Percentiles rank a stretch among this genome's conserved stretches.
These are phyloP conservation scores for Cygnus olor DNA, from an alignment of 2,797 vertebrate genomes.

Conservation along the genomic window DNA sequence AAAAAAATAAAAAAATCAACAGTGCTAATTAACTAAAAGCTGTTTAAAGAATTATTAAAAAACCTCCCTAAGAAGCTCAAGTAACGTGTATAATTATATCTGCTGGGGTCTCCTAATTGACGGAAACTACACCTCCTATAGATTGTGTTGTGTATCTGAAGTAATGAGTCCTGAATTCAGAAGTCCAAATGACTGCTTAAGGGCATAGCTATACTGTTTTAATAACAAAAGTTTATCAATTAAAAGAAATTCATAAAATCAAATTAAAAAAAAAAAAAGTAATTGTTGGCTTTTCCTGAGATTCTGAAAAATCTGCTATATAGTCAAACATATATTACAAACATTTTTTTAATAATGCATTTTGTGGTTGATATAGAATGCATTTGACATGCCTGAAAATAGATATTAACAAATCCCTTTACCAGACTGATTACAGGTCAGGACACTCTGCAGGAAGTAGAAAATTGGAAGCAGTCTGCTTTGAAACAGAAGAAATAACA, in stretches of 20 bases:
- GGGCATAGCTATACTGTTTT: neutral
- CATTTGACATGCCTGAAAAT: neutral
- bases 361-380: neutral
- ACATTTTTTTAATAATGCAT: neutral
- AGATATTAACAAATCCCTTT: neutral
- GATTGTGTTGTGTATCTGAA: neutral
- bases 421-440: neutral
- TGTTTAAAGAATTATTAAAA: neutral
- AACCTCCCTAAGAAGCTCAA: neutral
- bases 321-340: neutral
- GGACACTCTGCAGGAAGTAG: neutral
- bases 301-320: neutral
- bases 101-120: neutral
- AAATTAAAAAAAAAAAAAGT: accelerated
- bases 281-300: neutral
- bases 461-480: neutral
- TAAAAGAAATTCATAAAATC: neutral
- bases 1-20: neutral
- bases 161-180: neutral
- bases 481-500: neutral
- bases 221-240: neutral
- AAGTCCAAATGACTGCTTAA: neutral
- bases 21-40: neutral
- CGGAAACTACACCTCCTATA: neutral
- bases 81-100: neutral